Evolutionary conservation across 2,797 vertebrate species (phyloP), one percentile per base, ranked within the genome.

Genomic region (Alca torda): DNA sequence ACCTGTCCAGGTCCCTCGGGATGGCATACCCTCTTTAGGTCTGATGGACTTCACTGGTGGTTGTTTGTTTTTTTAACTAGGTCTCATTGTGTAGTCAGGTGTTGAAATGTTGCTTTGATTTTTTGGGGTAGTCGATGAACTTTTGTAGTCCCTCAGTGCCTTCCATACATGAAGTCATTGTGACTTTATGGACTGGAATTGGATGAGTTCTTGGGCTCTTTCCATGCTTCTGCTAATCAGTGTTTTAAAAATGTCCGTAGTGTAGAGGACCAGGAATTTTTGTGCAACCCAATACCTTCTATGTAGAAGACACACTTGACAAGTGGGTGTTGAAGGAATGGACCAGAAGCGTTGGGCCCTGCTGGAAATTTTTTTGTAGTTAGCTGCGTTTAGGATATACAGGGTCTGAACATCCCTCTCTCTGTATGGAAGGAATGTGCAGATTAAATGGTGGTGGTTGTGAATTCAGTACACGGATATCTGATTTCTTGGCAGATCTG

Each of bases 401-500:
- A 33, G 50, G 17, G 25, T 76, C 65, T 59, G 65, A 84, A 54
- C 63, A 61, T 63, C 64, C 24, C 67, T 79, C 37, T 64, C 87
- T 91, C 54, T 78, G 35, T 83, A 70, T 59, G 57, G 79, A 95
- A 93, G 28, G 45, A 94, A 93, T 80, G 79, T 96, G 68, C 95
- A 92, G 84, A 84, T 94, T 87, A 59, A 57, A 84, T 84, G 60
- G 72, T 95, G 85, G 81, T 39, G 77, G 92, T 94, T 57, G 95
- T 93, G 94, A 95, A 95, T 95, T 95, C 84, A 84, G 93, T 37
- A 33, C 87, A 95, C 56, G 61, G 80, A 57, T 92, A 97, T 98
- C 87, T 83, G 81, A 87, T 98, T 96, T 97, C 96, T 95, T 95
- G 94, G 93, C 97, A 96, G 64, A 41, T 77, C 69, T 19, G 26